Conservation (phyloP, 2,888 invertebrate genomes). For the Toxonevra muliebris region DNA sequence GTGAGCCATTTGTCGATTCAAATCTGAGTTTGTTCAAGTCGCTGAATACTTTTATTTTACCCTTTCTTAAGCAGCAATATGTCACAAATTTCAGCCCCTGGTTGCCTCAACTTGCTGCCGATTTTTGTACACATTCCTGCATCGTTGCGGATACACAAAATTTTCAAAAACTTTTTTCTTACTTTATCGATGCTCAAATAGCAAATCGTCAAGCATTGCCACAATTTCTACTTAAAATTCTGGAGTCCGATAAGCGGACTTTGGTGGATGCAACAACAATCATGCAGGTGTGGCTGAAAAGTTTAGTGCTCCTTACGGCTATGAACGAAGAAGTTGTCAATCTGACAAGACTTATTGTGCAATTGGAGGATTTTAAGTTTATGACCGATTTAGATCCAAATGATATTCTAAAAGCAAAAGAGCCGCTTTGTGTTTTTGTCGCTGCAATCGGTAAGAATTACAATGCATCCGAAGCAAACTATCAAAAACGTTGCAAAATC, state of each 20-base stretch:
- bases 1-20: slow-evolving; percentile 31
- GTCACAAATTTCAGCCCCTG: slow-evolving; percentile 52
- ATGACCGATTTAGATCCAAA: slow-evolving; percentile 47
- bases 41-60: slow-evolving; percentile 57
- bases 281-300: slow-evolving; percentile 61
- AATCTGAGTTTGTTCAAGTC: slow-evolving; percentile 46
- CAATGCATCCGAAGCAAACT: slow-evolving; percentile 31
- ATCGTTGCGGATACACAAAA: slow-evolving; percentile 42
- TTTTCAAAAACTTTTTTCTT: slow-evolving; percentile 53
- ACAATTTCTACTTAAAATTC: slow-evolving; percentile 51
- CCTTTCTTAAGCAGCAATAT: slow-evolving; percentile 58
- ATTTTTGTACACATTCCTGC: slow-evolving; percentile 52
- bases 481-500: slow-evolving; percentile 49
- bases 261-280: slow-evolving; percentile 48
- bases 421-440: slow-evolving; percentile 61
- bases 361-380: slow-evolving; percentile 52
- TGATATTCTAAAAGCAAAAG: slow-evolving; percentile 52
- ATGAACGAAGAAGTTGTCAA: slow-evolving; percentile 55
- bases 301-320: slow-evolving; percentile 57
- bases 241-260: slow-evolving; percentile 45
- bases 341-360: slow-evolving; percentile 50
- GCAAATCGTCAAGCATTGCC: slow-evolving; percentile 53
- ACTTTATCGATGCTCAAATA: slow-evolving; percentile 51
- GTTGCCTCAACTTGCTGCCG: slow-evolving; percentile 59
- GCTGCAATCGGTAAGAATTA: slow-evolving; percentile 54